Percentiles rank a stretch among this genome's conserved stretches.
Evolutionary conservation across 2,797 vertebrate species (phyloP).

Genomic region (Phataginus tricuspis): DNA sequence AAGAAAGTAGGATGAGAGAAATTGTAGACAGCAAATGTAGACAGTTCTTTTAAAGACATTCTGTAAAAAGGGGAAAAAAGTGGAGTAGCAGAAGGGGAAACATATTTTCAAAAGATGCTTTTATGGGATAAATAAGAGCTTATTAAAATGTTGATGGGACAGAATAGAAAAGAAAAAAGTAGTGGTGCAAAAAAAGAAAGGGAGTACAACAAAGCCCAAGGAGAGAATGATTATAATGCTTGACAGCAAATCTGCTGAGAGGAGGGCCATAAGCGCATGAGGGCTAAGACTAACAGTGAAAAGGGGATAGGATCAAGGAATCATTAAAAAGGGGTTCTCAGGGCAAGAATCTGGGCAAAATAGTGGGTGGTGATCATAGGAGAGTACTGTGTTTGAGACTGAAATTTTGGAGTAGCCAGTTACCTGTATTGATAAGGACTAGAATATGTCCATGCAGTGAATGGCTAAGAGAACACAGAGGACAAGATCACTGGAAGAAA

Average conservation of each 20-base stretch:
- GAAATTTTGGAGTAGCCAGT: not conserved
- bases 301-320: not conserved
- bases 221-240: not conserved
- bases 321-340: not conserved
- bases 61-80: not conserved
- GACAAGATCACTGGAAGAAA: not conserved
- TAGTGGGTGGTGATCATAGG: not conserved
- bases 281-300: not conserved
- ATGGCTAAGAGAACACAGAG: not conserved
- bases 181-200: not conserved
- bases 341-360: not conserved
- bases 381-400: not conserved
- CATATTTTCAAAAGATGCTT: not conserved
- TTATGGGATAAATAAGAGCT: not conserved
- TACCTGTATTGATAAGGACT: not conserved
- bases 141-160: not conserved
- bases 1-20: slow-evolving; percentile 13
- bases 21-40: not conserved
- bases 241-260: not conserved
- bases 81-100: not conserved
- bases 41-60: not conserved
- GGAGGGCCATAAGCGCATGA: not conserved
- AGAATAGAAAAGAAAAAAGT: not conserved
- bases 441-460: not conserved
- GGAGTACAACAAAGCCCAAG: not conserved